Base-by-base conservation (phyloP, 2,888 invertebrate genomes). In the Strigamia transsilvanica region DNA sequence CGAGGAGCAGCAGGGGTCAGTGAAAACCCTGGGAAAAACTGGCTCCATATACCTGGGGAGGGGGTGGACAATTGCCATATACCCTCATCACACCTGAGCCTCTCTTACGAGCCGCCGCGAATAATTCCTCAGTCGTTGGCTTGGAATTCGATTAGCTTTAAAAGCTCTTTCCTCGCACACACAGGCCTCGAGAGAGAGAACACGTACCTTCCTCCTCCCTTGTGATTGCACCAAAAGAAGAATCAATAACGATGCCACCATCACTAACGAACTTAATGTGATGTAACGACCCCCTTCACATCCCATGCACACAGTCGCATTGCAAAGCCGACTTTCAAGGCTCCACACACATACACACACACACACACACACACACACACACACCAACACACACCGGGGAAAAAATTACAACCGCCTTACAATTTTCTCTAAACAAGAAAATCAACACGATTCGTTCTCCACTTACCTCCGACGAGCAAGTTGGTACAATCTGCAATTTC, bases 11-110 rank as follows among this genome's bases (percentile, higher is more conserved):
- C 23, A 27, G 41, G 80, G 80, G 80, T 41, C 46, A 41, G 46
- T 23, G 46, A 80, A 80, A 80, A 42, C 80, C 80, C 46, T 41
- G 80, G 80, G 46, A 80, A 80, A 80, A 66, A 66, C 61, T n/a
- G 18, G 61, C 61, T 66, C 61, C 61, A 46, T 66, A 21, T 23
- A 66, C 61, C 61, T 66, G 21, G 23, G 61, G 61, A 66, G 61
- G 51, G 61, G 61, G 61, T 66, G 61, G 61, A 66, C 61, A 66
- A 66, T 66, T 66, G 61, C 61, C 21, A 18, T 66, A 66, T 66
- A 66, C 61, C 21, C 61, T 66, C 61, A 66, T 66, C 61, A 66
- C 61, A 66, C 61, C 61, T 66, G 61, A 66, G 61, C 61, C 61
- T 66, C 61, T 66, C 61, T 66, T 66, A 23, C 61, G 61, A 66